Base-by-base conservation (phyloP, 1,140 invertebrate species). In the Trachymyrmex cornetzi region DNA sequence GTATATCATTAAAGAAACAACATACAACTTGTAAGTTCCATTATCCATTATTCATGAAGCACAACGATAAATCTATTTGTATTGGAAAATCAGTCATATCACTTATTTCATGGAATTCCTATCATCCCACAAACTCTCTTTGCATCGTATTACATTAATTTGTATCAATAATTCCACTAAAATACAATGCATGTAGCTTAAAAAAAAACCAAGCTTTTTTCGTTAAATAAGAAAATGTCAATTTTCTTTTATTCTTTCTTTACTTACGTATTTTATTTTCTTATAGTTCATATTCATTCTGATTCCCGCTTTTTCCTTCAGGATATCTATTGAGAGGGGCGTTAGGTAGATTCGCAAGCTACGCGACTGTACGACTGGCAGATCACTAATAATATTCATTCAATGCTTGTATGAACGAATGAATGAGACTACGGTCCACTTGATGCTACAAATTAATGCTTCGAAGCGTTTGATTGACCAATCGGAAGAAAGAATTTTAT, bases 51-150 rank as follows among this genome's bases (percentile, higher is more conserved):
- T 74, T 69, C 79, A 82, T 71, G 53, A 86, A 90, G 86, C 89
- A 86, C 77, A 90, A 82, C 63, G 77, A 90, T 88, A 55, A 86
- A 86, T 72, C 64, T 88, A 90, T 90, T 90, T 90, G 82, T 88
- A 88, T 86, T 72, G 34, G 67, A 90, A 72, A 82, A 50, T 80
- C 69, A 27, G 87, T 87, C 74, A 90, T 66, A 81, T 57, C 61
- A 87, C 55, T 84, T 63, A 90, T 90, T 90, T 90, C 63, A 82
- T 61, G 5, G 9, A 69, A 61, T 9, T 77, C 48, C 55, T 53
- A 44, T 48, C 38, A 34, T 16, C 34, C 30, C 30, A 53, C 16
- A 59, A 24, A 50, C 22, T n/a, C 14, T 67, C 24, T 44, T 27
- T 80, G 30, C 16, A 50, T 24, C n/a, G 1, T 19, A 16, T 16